Conservation (phyloP, 2,888 invertebrate genomes). For the Boloria euphrosyne region DNA sequence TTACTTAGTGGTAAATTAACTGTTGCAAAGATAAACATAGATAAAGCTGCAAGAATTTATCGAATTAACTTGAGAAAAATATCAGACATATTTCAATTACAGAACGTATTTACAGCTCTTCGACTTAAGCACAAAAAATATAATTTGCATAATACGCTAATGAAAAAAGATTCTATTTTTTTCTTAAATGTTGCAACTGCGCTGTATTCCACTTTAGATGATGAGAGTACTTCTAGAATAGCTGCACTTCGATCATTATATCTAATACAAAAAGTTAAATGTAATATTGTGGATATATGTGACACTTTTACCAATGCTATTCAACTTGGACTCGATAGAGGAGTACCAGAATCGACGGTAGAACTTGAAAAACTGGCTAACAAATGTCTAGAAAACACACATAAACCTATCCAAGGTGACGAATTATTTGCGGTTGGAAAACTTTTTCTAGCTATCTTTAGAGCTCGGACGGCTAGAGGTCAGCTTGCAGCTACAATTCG, state of each 20-base stretch:
- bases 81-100: slow-evolving; percentile 53
- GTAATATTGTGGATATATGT: slow-evolving; percentile 66
- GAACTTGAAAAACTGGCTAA: slow-evolving; percentile 64
- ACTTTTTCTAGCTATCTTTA: slow-evolving; percentile 70
- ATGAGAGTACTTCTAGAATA: slow-evolving; percentile 57
- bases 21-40: slow-evolving; percentile 59
- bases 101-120: slow-evolving; percentile 47
- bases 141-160: slow-evolving; percentile 49
- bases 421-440: slow-evolving; percentile 74
- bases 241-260: slow-evolving; percentile 60
- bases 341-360: slow-evolving; percentile 58
- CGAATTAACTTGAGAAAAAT: slow-evolving; percentile 59
- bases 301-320: slow-evolving; percentile 74
- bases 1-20: slow-evolving; percentile 53
- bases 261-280: slow-evolving; percentile 61
- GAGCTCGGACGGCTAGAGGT: slow-evolving; percentile 64
- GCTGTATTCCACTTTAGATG: slow-evolving; percentile 60
- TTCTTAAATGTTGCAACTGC: slow-evolving; percentile 67
- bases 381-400: slow-evolving; percentile 52
- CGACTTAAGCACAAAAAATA: slow-evolving; percentile 54
- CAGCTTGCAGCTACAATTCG: slow-evolving; percentile 58
- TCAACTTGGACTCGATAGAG: slow-evolving; percentile 69
- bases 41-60: slow-evolving; percentile 61
- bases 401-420: slow-evolving; percentile 61
- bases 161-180: slow-evolving; percentile 64